Conservation (phyloP, 2,797 vertebrate genomes). For the Novumbra hubbsi region DNA sequence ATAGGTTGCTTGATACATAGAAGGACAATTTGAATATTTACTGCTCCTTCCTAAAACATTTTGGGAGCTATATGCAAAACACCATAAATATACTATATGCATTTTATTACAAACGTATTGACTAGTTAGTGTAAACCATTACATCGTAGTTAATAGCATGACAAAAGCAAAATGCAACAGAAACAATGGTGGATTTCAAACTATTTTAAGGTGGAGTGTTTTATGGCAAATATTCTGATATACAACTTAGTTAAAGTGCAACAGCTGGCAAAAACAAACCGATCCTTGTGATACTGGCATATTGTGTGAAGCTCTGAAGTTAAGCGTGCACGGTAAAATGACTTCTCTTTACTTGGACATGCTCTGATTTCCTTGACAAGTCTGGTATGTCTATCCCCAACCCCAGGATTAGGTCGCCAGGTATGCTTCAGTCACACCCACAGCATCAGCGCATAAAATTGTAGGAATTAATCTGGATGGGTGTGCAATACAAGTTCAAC, state of each 20-base stretch:
- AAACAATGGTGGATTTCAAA: not conserved
- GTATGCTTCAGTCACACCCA: not conserved
- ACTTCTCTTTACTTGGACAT: not conserved
- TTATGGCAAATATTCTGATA: not conserved
- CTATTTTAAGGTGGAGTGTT: not conserved
- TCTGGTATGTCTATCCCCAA: not conserved
- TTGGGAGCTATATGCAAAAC: not conserved
- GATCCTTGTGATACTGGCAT: not conserved
- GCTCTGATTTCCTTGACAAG: not conserved
- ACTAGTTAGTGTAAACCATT: not conserved
- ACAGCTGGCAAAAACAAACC: not conserved
- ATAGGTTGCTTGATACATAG: conserved; percentile 33
- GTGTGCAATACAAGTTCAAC: too few relatives aligned
- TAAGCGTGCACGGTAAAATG: too few relatives aligned
- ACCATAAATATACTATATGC: not conserved
- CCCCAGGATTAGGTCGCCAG: not conserved
- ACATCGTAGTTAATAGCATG: not conserved
- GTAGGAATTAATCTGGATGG: too few relatives aligned
- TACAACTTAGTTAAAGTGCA: conserved; percentile 6
- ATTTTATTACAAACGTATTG: not conserved
- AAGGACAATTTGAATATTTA: conserved; percentile 40
- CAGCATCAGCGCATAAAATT: too few relatives aligned
- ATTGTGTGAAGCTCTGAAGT: not conserved
- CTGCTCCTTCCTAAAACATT: conserved; percentile 10
- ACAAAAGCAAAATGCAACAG: not conserved